Base-by-base conservation (phyloP, 1,140 invertebrate genomes). In the Nymphalis io region DNA sequence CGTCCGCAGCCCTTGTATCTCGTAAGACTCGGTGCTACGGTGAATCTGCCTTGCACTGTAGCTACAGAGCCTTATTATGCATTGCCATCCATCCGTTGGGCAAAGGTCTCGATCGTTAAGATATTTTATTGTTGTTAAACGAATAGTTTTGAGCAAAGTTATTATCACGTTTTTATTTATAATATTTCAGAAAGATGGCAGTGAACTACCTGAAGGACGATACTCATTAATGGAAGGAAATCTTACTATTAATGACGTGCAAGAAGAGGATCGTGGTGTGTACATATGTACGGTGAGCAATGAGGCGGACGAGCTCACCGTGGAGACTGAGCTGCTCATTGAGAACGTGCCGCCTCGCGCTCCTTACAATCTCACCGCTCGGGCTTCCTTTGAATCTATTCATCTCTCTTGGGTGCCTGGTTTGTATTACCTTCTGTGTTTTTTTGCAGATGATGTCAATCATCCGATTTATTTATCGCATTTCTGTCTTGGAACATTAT, bases 251-350 rank as follows among this genome's bases (percentile, higher is more conserved):
- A 93, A 93, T 66, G 94, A 95, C 67, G 94, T 99, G 20, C 93
- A 95, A 68, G 97, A 98, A 89, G 94, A 95, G 67, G 98, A 99
- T 92, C 95, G 97, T 80, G 98, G 98, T 5, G 91, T 95, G 68
- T 99, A 98, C 90, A 96, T 98, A 85, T 99, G 98, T 89, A 95
- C 97, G 39, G 96, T 97, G 1, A 96, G 94, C 71, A 99, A 99
- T 91, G 97, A 98, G 82, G 97, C 98, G 10, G 97, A 96, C n/a
- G 97, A 96, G 11, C 95, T 98, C 33, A 95, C 96, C 2, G 94
- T 95, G 1, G 95, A 97, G 86, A 96, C 97, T 1, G 96, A 98
- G 90, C 92, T 99, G 42, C 94, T 98, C 85, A 95, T 99, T 61
- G 94, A 98, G 91, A 95, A 98, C 81, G 93, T 95, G 42, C 96